A percentile compares a stretch with the other conserved stretches of the same genome.
Evolutionary conservation across 2,113 vertebrate genomes (phyloP).

Genomic region (Mormyrus lacerda): DNA sequence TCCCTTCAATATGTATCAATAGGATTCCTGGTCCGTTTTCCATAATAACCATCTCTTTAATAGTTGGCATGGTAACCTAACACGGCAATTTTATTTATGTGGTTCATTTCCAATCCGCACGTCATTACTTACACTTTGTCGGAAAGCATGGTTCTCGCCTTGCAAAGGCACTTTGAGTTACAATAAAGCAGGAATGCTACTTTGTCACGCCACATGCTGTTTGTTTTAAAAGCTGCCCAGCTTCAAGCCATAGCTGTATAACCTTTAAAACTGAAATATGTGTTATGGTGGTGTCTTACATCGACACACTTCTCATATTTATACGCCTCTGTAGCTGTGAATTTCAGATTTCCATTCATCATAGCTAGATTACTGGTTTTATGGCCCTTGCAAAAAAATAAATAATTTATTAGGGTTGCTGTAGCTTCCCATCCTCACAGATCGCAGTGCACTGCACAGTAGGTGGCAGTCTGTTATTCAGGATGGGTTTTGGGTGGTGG

Average conservation of each 20-base stretch:
- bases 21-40: neutral
- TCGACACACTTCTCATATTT: neutral
- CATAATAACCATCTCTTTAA: neutral
- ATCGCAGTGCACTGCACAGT: neutral
- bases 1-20: neutral
- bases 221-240: neutral
- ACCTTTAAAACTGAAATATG: conserved; percentile 2
- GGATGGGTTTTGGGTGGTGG: neutral
- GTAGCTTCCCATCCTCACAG: neutral
- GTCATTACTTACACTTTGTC: neutral
- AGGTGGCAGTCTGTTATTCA: neutral
- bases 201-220: neutral
- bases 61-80: neutral
- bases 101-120: neutral
- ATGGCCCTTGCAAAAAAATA: neutral
- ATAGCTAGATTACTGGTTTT: neutral
- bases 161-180: neutral
- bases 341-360: neutral
- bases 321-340: neutral
- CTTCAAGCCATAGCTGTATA: neutral
- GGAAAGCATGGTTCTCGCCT: neutral
- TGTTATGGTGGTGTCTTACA: neutral
- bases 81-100: neutral
- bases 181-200: neutral
- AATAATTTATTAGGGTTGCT: neutral